Base-by-base conservation (phyloP, 2,113 vertebrate genomes). In the Pantherophis guttatus region DNA sequence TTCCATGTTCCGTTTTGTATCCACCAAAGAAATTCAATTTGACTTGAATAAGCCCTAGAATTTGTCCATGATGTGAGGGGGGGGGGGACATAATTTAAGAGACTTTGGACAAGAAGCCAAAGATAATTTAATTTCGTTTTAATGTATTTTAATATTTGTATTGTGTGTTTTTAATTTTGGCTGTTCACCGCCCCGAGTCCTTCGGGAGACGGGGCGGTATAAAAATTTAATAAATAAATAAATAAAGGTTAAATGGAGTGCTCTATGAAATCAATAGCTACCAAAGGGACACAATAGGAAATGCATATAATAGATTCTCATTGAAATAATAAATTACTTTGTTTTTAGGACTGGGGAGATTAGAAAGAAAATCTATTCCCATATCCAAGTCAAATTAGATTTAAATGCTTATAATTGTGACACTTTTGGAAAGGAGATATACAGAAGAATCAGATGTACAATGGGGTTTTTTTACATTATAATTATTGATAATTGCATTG, bases 401-500 rank as follows among this genome's bases (percentile, higher is more conserved):
- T 93, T 93, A 59, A 70, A 93, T 93, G 19, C 92, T 86, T 93
- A 52, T 53, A 58, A 93, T 91, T n/a, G 94, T 58, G 50, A 23
- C 29, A 70, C 13, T n/a, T 70, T 12, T 92, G 75, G 88, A 90
- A 95, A 44, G 62, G 86, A 33, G 23, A 29, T 89, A 86, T 58
- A 24, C 24, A 39, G 50, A 52, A 29, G 70, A 53, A 13, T 90
- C 88, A 81, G 55, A 91, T 95, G 90, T 94, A 70, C 90, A 57
- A 48, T 1, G 1, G 12, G 4, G 15, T 86, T 59, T 21, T 59
- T 21, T 59, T 24, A 59, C 24, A 1, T 89, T 95, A 93, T 81
- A 95, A 94, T 93, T 94, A 95, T 93, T 94, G 85, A 90, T 7
- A 55, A 55, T 94, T 95, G 93, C 85, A 94, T 59, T 94, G 44